Percentiles rank a stretch among this genome's conserved stretches.
These are phyloP conservation scores for Spisula subtruncata DNA, from an alignment of 2,888 invertebrate species.

Conservation along the genomic window DNA sequence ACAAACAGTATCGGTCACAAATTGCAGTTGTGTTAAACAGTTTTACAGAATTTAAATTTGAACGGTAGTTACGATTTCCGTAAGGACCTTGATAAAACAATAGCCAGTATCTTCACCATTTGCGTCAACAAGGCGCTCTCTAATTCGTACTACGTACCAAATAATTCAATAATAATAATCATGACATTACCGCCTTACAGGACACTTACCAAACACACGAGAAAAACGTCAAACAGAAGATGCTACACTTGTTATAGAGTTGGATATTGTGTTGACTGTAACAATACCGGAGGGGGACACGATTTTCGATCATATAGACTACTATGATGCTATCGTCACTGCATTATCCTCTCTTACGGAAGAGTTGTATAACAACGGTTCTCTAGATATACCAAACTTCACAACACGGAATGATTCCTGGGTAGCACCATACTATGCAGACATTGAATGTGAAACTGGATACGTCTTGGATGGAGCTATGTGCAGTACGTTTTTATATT, in stretches of 20 bases:
- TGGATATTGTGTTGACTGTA: neutral
- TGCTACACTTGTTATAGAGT: constrained; percentile 3
- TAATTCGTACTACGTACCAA: neutral
- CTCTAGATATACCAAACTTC: constrained; percentile 41
- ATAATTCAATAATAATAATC: neutral
- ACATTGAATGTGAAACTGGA: constrained; percentile 46
- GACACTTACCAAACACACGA: neutral
- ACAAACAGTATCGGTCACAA: too few species aligned
- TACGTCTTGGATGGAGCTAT: constrained; percentile 24
- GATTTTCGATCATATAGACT: neutral
- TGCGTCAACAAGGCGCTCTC: neutral
- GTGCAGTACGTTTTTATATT: constrained; percentile 51
- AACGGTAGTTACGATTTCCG: too few species aligned
- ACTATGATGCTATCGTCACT: constrained; percentile 10
- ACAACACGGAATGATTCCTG: constrained; percentile 19
- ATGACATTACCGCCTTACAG: neutral
- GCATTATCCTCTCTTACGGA: neutral
- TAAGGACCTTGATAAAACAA: too few species aligned
- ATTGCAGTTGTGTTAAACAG: too few species aligned
- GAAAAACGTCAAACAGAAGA: neutral
- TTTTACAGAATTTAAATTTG: too few species aligned
- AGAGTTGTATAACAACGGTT: constrained; percentile 36
- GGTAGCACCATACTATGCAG: constrained; percentile 27
- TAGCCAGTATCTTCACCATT: neutral
- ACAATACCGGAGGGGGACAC: neutral